A percentile compares a stretch with the other conserved stretches of the same genome.
These are phyloP conservation scores for Ictalurus punctatus DNA, from an alignment of 2,113 vertebrate genomes.

Conservation along the genomic window DNA sequence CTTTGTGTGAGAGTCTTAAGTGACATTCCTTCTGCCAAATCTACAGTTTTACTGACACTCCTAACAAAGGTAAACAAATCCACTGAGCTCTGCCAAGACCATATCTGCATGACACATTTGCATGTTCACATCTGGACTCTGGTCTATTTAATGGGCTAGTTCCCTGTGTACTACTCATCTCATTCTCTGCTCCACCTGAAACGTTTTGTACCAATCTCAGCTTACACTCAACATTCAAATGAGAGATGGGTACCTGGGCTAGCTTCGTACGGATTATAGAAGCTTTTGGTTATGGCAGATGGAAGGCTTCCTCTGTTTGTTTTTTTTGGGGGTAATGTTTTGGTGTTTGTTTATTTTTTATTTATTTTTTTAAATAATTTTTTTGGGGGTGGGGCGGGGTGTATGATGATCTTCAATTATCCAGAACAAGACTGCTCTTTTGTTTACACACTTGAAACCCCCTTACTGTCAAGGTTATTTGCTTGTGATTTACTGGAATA, in stretches of 20 bases:
- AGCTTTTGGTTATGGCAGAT: conserved; percentile 27
- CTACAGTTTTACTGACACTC: conserved; percentile 41
- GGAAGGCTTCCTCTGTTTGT: background rate
- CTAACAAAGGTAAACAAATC: conserved; percentile 46
- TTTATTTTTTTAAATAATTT: too few relatives aligned
- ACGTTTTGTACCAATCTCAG: conserved; percentile 39
- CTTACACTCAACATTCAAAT: conserved; percentile 44
- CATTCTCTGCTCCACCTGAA: conserved; percentile 27
- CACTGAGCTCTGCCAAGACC: conserved; percentile 16
- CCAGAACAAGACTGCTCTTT: conserved; percentile 20
- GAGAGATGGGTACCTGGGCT: conserved; percentile 34
- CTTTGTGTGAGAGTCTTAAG: conserved; percentile 7
- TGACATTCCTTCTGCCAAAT: conserved; percentile 27
- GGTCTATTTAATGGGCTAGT: conserved; percentile 32
- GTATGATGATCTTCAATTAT: conserved; percentile 14
- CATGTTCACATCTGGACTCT: conserved; percentile 22
- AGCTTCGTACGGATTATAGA: conserved; percentile 33
- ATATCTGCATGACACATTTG: conserved; percentile 1
- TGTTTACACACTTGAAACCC: conserved; percentile 28
- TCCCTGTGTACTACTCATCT: background rate
- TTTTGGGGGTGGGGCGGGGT: too few relatives aligned
- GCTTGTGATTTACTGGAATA: conserved; percentile 26
- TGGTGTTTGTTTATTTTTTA: background rate
- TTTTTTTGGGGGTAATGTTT: too few relatives aligned
- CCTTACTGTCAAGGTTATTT: conserved; percentile 19